These are phyloP conservation scores for Remorina albescens DNA, from an alignment of 2,797 vertebrate species.

Conservation along the genomic window DNA sequence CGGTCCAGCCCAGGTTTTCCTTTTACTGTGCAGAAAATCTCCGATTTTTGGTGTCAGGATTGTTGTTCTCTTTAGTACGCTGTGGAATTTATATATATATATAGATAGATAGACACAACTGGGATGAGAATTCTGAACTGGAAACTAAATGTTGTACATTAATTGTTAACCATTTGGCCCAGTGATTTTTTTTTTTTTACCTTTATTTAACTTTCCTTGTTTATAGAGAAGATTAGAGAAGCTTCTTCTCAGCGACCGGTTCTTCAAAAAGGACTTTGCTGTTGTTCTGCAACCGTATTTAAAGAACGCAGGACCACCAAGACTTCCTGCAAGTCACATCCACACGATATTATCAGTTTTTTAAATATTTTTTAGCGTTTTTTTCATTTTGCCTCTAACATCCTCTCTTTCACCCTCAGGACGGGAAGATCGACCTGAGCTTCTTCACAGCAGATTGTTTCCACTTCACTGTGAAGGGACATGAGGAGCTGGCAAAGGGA, in stretches of 20 bases:
- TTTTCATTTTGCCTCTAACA: background rate
- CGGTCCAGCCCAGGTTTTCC: background rate
- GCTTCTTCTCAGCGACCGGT: conserved; percentile 68
- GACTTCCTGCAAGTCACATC: conserved; percentile 55
- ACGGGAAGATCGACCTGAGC: conserved; percentile 69
- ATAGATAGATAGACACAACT: too few relatives aligned
- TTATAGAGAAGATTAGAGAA: conserved; percentile 68
- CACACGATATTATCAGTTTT: background rate
- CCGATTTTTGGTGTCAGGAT: background rate
- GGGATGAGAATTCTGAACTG: too few relatives aligned
- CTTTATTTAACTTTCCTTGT: background rate
- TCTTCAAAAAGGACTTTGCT: conserved; percentile 79
- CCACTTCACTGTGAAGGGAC: conserved; percentile 79
- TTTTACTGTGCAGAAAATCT: background rate
- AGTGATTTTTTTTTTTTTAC: background rate
- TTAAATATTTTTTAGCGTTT: background rate
- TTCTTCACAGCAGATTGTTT: conserved; percentile 80
- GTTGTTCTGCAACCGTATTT: conserved; percentile 80
- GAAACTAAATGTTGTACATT: background rate
- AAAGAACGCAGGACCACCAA: conserved; percentile 44
- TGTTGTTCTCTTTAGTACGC: too few relatives aligned
- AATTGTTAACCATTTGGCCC: background rate
- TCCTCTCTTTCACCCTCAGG: conserved; percentile 40
- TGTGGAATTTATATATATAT: too few relatives aligned
- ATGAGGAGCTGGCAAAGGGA: conserved; percentile 77